Percentiles rank a stretch among this genome's conserved stretches.
phyloP scores from a whole-genome alignment of 2,888 invertebrate species.

The Clunio marinus region DNA sequence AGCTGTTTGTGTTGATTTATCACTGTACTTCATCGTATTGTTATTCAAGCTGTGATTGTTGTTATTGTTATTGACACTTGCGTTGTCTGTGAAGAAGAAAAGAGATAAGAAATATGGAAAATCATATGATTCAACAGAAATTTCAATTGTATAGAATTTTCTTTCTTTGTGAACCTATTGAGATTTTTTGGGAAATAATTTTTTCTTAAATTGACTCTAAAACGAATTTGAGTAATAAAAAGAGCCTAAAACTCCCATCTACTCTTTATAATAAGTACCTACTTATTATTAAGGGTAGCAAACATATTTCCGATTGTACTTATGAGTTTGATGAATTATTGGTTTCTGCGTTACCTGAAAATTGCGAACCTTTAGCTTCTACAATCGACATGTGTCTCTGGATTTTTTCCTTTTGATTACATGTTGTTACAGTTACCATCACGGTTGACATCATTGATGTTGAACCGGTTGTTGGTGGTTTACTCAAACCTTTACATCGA shows the following conservation, averaged over 20 bases:
- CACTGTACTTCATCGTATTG: constrained; percentile 12
- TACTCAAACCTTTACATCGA: constrained; percentile 59
- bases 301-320: too few species aligned
- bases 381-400: constrained; percentile 56
- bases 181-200: too few species aligned
- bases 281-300: too few species aligned
- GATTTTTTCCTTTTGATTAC: constrained; percentile 63
- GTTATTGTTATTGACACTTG: constrained; percentile 29
- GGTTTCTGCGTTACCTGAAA: constrained; percentile 11
- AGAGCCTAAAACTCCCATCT: too few species aligned
- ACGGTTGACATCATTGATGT: constrained; percentile 67
- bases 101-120: background rate
- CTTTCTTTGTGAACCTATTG: too few species aligned
- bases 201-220: too few species aligned
- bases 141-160: too few species aligned
- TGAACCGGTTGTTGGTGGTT: constrained; percentile 58
- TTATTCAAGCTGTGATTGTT: constrained; percentile 13
- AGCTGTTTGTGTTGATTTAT: constrained; percentile 14
- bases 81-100: constrained; percentile 8
- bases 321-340: too few species aligned
- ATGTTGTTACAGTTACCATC: constrained; percentile 63
- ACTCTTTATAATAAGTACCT: too few species aligned
- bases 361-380: constrained; percentile 13
- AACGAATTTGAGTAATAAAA: too few species aligned
- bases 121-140: too few species aligned